Evolutionary conservation across 2,797 vertebrate species (phyloP), one percentile per base, ranked within the genome.

Genomic region (Lepilemur septentrionalis): DNA sequence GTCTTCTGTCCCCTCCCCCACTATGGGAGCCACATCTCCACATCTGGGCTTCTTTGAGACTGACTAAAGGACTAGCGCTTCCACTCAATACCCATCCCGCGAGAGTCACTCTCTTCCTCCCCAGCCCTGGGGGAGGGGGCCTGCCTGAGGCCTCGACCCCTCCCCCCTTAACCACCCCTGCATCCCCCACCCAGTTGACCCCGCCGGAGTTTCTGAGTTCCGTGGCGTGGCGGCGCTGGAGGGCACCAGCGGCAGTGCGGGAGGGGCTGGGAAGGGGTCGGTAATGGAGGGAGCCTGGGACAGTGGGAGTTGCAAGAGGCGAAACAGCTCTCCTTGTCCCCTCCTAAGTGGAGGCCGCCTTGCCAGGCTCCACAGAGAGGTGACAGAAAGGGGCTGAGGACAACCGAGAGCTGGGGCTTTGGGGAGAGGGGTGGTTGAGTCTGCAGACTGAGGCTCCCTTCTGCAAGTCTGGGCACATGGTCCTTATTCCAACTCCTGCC

Each of bases 401-500:
- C n/a, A 35, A 13, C 83, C 3, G 18, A 25, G 80, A 90, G 46
- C 69, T 18, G 92, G 43, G 75, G 63, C 84, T 87, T 63, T 20
- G 41, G 52, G 63, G 41, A 32, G 57, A 41, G 13, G 72, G 63
- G 18, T 11, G n/a, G 28, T 50, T 7, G 18, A 30, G 52, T 50
- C 38, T 14, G 80, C 65, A 32, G 82, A 25, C 75, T 32, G 91
- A 72, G 50, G 67, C 67, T 69, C 65, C 57, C 28, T 41, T 89
- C 61, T 81, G 55, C 70, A 41, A 89, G 87, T 91, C 70, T 46
- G 73, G 79, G 55, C 97, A 96, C 80, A 73, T 87, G 97, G 80
- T 87, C 70, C 70, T 57, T 63, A 43, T 84, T 73, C 84, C 86
- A 95, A 94, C 90, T 96, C 85, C 89, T 96, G 93, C 89, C 95